phyloP scores from a whole-genome alignment of 1,140 invertebrate genomes.

The Tribolium castaneum region DNA sequence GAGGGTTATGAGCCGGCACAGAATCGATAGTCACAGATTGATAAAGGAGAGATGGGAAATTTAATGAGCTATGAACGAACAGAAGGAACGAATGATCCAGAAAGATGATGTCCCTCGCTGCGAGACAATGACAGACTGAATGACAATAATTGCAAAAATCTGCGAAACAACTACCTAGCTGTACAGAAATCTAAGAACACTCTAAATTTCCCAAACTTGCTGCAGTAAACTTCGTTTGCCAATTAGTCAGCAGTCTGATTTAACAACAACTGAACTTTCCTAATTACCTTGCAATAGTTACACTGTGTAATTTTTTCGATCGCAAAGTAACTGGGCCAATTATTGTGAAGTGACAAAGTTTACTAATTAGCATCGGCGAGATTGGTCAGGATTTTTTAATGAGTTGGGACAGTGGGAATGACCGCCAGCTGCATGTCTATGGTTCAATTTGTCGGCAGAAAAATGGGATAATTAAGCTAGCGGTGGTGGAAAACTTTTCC shows the following conservation, averaged over 20 bases:
- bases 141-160: constrained; percentile 2
- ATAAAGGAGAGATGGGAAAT: constrained; percentile 59
- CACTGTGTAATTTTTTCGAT: background rate
- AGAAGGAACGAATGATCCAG: constrained; percentile 58
- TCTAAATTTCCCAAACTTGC: background rate
- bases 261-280: background rate
- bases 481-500: background rate
- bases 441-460: constrained; percentile 17
- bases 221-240: background rate
- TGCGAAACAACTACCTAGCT: too few species aligned
- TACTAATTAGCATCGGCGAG: background rate
- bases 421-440: constrained; percentile 8
- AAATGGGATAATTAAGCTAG: constrained; percentile 26
- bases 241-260: background rate
- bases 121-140: background rate
- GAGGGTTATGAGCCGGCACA: constrained; percentile 47
- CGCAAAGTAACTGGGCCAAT: background rate
- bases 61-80: constrained; percentile 60
- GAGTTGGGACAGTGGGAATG: background rate
- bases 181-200: too few species aligned
- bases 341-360: background rate
- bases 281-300: constrained; percentile 9
- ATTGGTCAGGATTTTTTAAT: constrained; percentile 16
- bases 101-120: constrained; percentile 49
- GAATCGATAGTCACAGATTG: constrained; percentile 59